These are phyloP conservation scores for Lepidostoma basale DNA, from an alignment of 1,140 invertebrate genomes.

Conservation along the genomic window DNA sequence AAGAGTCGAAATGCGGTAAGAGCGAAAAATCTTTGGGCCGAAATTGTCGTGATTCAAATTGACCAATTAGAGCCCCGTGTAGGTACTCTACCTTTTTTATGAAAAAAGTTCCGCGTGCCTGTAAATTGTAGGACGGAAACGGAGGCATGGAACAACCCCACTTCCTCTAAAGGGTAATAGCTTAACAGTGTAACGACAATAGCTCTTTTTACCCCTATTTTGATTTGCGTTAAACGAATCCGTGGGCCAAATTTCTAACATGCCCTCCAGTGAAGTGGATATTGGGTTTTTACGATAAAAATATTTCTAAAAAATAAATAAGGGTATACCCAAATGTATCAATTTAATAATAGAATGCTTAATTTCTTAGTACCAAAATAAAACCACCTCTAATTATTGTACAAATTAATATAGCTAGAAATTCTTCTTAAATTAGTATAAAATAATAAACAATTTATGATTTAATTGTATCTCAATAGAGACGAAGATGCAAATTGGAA, in stretches of 20 bases:
- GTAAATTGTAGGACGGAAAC: slow-evolving; percentile 14
- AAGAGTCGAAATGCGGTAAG: neutral
- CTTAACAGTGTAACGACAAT: slow-evolving; percentile 10
- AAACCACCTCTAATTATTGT: no score
- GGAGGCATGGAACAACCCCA: slow-evolving; percentile 5
- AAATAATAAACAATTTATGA: no score
- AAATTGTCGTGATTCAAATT: slow-evolving; percentile 18
- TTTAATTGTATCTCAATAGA: no score
- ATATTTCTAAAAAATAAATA: no score
- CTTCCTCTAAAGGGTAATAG: slow-evolving; percentile 8
- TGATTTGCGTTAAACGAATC: neutral
- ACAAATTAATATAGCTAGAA: no score
- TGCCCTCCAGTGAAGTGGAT: no score
- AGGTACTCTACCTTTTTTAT: neutral
- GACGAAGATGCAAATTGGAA: no score
- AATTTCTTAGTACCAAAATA: no score
- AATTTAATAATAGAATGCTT: no score
- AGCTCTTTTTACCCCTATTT: neutral
- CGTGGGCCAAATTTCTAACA: neutral
- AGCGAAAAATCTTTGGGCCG: neutral
- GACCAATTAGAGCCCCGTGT: slow-evolving; percentile 3
- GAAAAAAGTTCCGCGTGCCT: slow-evolving; percentile 16
- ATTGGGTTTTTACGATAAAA: no score
- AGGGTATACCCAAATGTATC: no score
- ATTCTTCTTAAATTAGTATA: no score